Evolutionary conservation across 2,113 vertebrate species (phyloP), one percentile per base, ranked within the genome.

Genomic region (Callipepla californica): DNA sequence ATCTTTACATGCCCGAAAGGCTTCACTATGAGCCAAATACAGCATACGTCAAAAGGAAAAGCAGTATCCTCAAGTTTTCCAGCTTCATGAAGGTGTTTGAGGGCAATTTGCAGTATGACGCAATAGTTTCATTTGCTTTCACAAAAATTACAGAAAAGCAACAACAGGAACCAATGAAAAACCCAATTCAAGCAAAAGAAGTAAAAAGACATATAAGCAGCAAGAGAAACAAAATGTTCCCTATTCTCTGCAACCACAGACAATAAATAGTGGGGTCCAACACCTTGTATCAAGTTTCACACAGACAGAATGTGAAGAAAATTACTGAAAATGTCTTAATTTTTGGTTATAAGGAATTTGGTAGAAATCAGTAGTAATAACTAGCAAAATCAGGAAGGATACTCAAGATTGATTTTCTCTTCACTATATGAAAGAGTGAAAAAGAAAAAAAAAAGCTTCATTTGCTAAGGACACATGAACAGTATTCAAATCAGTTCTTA

Each of bases 91-190:
- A 92, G 44, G 57, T 57, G 48, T 89, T 63, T 40, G 45, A 91
- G 53, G 58, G 18, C 4, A 65, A 74, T 42, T 42, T 40, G 44
- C 45, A 58, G 4, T 8, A 25, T 5, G 58, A 66, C 18, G 25
- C 7, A 80, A 30, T n/a, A 77, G 42, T 53, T 79, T 34, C 76
- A 80, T 30, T 75, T 28, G 51, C 67, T 68, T 55, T 32, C 42
- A 80, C 34, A 70, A 80, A 90, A 59, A 17, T 6, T 3, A 63
- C 6, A 85, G 38, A 92, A 80, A 80, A 88, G 38, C 28, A 92
- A 65, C 36, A 94, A 78, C 62, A 87, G 74, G 25, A 90, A 90
- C 53, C 8, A 69, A 83, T 40, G 70, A 74, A 86, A 88, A 87
- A 73, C 9, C 30, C 85, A 45, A 80, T 18, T 32, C 78, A 85